A percentile compares a stretch with the other conserved stretches of the same genome.
Evolutionary conservation across 2,113 vertebrate genomes (phyloP).

Genomic region (Theropithecus gelada): DNA sequence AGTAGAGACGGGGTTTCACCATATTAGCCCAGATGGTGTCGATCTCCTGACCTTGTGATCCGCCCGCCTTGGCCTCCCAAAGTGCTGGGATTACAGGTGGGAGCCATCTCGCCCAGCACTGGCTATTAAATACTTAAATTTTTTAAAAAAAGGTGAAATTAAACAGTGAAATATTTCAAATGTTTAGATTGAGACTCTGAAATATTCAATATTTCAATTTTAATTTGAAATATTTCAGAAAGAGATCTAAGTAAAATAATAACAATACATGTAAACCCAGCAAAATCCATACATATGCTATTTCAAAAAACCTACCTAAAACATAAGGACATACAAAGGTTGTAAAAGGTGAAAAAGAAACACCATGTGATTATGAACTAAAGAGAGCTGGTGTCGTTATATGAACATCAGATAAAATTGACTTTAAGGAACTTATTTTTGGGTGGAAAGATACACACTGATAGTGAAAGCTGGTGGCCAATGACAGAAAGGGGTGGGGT

Average conservation of each 20-base stretch:
- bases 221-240: neutral
- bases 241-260: constrained; percentile 45
- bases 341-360: constrained; percentile 8
- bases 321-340: neutral
- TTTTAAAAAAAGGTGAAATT: neutral
- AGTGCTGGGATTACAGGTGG: too few relatives aligned
- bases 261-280: neutral
- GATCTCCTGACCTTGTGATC: too few relatives aligned
- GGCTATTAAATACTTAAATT: too few relatives aligned
- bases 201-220: too few relatives aligned
- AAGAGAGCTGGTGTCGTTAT: neutral
- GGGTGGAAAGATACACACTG: neutral
- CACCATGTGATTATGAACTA: neutral
- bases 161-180: neutral
- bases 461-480: neutral
- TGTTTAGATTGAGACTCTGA: too few relatives aligned
- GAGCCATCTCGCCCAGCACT: too few relatives aligned
- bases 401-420: neutral
- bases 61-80: too few relatives aligned
- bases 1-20: too few relatives aligned
- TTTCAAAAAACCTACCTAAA: neutral
- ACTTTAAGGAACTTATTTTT: neutral
- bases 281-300: neutral
- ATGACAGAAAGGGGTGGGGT: neutral
- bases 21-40: too few relatives aligned